Base-by-base conservation (phyloP, 1,140 invertebrate genomes). In the Ctenoplectra terminalis region DNA sequence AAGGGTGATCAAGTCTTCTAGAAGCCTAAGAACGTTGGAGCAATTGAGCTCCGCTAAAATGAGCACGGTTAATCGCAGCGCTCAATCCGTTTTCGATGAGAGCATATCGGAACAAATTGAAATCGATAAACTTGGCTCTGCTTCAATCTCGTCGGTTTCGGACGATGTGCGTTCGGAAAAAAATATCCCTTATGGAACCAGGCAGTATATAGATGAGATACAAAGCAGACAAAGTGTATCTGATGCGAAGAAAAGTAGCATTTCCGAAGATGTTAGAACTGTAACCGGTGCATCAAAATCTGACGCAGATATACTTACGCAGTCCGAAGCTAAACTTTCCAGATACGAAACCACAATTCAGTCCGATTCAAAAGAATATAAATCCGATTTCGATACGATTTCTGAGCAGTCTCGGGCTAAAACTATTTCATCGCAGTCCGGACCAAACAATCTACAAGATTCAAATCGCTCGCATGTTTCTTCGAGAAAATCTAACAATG, bases 141-240 rank as follows among this genome's bases (percentile, higher is more conserved):
- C 40, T 69, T 83, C 73, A 3, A 37, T 9, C 0, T 84, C 58
- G 31, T 70, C 67, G 2, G 34, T 56, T 54, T 69, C 69, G 6
- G 74, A 77, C 37, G 75, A 81, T 58, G 29, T 52, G 31, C 50
- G 26, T 31, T 67, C 52, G 2, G 81, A 54, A 8, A 83, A 72
- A 37, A 58, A 71, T 61, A 37, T 20, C 56, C 2, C 50, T 60
- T 60, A 74, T 48, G 73, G 26, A 31, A 81, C 43, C 2, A 70
- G 67, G 29, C 88, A 85, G 0, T 86, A 87, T 46, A 85, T 79
- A 0, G 82, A 90, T 43, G 87, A 91, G 81, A 81, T 79, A 0
- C 58, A 85, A 31, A 86, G 78, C 8, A 85, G 83, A 46, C 81
- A 86, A 61, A 88, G 64, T 20, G 50, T 84, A 15, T 34, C 26